Evolutionary conservation across 1,140 invertebrate genomes (phyloP).

Genomic region (Heliothis subflexa): DNA sequence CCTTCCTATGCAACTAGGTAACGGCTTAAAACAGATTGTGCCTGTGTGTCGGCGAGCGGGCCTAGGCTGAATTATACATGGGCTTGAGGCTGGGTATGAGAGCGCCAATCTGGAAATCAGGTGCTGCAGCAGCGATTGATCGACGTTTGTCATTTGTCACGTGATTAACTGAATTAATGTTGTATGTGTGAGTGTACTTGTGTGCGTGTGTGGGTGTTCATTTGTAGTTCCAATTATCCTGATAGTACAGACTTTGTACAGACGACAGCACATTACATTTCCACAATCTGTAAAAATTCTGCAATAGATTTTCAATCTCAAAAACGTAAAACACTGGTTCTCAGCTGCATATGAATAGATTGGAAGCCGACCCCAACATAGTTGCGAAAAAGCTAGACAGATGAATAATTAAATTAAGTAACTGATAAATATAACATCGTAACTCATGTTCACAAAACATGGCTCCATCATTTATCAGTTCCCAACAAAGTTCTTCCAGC

Average conservation of each 20-base stretch:
- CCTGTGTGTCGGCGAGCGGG: neutral
- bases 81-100: neutral
- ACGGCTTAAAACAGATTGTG: neutral
- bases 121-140: neutral
- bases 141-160: neutral
- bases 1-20: neutral
- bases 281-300: too few species aligned
- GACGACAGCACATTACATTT: too few species aligned
- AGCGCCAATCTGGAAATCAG: constrained; percentile 24
- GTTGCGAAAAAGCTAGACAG: too few species aligned
- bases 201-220: too few species aligned
- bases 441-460: neutral
- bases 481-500: neutral
- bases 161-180: neutral
- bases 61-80: constrained; percentile 17
- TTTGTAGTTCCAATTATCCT: too few species aligned
- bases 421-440: neutral
- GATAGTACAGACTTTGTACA: too few species aligned
- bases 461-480: neutral
- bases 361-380: too few species aligned
- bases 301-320: too few species aligned
- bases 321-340: too few species aligned
- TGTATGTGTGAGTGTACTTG: too few species aligned
- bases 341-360: too few species aligned
- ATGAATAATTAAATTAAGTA: neutral